Evolutionary conservation across 2,888 invertebrate species (phyloP), one percentile per base, ranked within the genome.

Genomic region (Alitta virens): DNA sequence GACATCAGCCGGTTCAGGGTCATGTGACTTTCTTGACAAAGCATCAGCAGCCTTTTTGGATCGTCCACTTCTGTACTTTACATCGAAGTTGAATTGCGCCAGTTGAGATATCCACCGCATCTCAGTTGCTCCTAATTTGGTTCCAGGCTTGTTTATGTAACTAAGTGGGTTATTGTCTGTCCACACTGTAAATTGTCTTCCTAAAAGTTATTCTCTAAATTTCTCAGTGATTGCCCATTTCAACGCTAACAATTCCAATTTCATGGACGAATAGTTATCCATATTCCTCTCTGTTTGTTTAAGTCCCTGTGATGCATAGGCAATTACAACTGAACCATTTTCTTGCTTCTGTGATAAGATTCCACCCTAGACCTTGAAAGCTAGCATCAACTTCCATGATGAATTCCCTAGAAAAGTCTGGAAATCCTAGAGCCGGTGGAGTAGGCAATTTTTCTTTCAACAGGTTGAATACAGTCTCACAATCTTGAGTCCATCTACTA

Each of bases 371-470:
- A 2, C 69, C 68, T 16, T 55, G 25, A 18, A 61, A 33, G 33
- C 65, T 62, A 7, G 66, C 70, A 57, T 70, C 71, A 16, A 60
- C 60, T 27, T 72, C 67, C 46, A 72, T 46, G 2, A 70, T 60
- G 46, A 60, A 72, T 12, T 65, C 62, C 18, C 38, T 46, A 12
- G 24, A 40, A 42, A 68, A 68, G 40, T 72, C 68, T 0, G 72
- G 60, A 26, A 62, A 70, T 12, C 68, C 67, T 16, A 72, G 54
- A 5, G 71, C 54, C n/a, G 68, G 65, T 1, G 68, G 59, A 42
- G 61, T 25, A 3, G 63, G 59, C 23, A 72, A 43, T 9, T 16
- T 27, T n/a, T 55, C 40, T 33, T 68, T 68, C 57, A 69, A 42
- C 9, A 24, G 26, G 7, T 43, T 25, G 42, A 66, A 70, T 14